Evolutionary conservation across 2,797 vertebrate species (phyloP), one percentile per base, ranked within the genome.

Genomic region (Chromobotia macracanthus): DNA sequence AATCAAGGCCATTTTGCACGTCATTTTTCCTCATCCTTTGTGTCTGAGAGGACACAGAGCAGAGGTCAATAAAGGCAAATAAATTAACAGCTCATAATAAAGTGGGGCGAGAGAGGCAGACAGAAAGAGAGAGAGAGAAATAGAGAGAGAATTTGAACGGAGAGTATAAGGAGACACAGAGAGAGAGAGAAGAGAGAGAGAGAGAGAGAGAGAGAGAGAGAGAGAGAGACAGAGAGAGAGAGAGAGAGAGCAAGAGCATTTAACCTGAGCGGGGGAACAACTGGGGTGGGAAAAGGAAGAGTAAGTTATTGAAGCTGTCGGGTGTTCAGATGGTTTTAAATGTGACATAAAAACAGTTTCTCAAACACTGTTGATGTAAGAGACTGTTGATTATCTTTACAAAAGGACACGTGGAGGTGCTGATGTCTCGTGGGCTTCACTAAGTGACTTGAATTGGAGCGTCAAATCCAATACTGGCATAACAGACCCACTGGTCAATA

Each of bases 71-170:
- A 53, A 12, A 73, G 60, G 28, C 82, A 83, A 80, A 83, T 80
- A 80, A 83, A 83, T 80, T 77, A 80, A 55, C 38, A 23, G 61
- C 64, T 70, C 60, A 48, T 73, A 83, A 80, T 83, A 61, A 83
- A 77, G 74, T 41, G 53, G 67, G 64, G 81, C 53, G 63, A 66
- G n/a, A n/a, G n/a, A n/a, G n/a, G n/a, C n/a, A n/a, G n/a, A n/a
- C n/a, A n/a, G n/a, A n/a, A n/a, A n/a, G n/a, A n/a, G n/a, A n/a
- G n/a, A n/a, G n/a, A n/a, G n/a, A n/a, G n/a, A n/a, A n/a, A n/a
- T n/a, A n/a, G n/a, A n/a, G n/a, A n/a, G n/a, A n/a, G n/a, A n/a
- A n/a, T n/a, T n/a, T n/a, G n/a, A n/a, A n/a, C n/a, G n/a, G n/a
- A n/a, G n/a, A n/a, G n/a, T n/a, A n/a, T n/a, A n/a, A n/a, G n/a